Percentiles rank a stretch among this genome's conserved stretches.
phyloP scores from a whole-genome alignment of 1,140 invertebrate species.

The Danaus melanippus region DNA sequence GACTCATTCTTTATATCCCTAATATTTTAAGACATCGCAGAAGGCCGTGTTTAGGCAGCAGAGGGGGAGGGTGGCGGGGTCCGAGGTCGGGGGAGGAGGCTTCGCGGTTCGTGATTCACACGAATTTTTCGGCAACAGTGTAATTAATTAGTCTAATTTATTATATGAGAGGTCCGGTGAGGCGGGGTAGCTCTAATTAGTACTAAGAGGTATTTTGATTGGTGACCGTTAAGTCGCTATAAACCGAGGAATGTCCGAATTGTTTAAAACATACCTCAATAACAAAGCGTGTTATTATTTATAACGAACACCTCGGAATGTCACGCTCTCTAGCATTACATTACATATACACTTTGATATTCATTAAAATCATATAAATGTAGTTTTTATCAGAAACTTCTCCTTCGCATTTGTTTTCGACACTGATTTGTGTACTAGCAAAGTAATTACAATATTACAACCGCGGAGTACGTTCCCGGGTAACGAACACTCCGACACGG shows the following conservation, averaged over 20 bases:
- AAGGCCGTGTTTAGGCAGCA: constrained; percentile 4
- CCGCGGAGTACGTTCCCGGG: no score
- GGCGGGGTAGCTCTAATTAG: constrained; percentile 18
- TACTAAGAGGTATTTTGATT: constrained; percentile 24
- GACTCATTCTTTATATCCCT: no score
- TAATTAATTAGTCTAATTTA: constrained; percentile 37
- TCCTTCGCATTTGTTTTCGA: constrained; percentile 8
- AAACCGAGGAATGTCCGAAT: constrained; percentile 14
- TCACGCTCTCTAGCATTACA: constrained; percentile 7
- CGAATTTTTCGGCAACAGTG: constrained; percentile 19
- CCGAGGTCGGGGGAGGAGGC: background rate
- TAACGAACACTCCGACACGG: no score
- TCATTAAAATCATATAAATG: background rate
- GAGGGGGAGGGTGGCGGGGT: constrained; percentile 14
- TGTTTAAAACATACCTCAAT: constrained; percentile 11
- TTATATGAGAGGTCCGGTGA: constrained; percentile 13
- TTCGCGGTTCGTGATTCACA: constrained; percentile 18
- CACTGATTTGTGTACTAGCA: background rate
- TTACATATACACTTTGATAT: background rate
- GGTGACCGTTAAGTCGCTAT: constrained; percentile 14
- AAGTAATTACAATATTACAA: no score
- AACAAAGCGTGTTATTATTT: constrained; percentile 12
- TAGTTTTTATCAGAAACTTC: background rate
- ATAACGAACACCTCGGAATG: constrained; percentile 11
- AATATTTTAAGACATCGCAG: no score